Conservation (phyloP, 2,797 vertebrate species). For the Liparis tanakae region DNA sequence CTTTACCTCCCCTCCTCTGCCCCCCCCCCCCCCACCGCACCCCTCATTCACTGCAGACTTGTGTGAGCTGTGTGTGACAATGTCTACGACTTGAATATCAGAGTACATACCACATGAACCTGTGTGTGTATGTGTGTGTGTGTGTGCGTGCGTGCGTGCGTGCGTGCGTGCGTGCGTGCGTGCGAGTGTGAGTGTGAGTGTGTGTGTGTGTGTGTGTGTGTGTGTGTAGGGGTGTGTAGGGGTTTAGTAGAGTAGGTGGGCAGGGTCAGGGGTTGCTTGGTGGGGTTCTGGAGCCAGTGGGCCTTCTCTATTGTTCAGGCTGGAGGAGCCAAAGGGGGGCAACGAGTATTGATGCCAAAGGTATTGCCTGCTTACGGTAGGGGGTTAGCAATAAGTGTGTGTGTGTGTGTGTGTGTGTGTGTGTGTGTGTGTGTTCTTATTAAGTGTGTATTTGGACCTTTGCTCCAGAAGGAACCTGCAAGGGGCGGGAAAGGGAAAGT, state of each 20-base stretch:
- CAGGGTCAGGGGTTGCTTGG: slow-evolving; percentile 73
- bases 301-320: slow-evolving; percentile 74
- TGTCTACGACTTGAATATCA: slow-evolving; percentile 47
- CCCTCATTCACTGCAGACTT: slow-evolving; percentile 48
- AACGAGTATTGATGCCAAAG: slow-evolving; percentile 71
- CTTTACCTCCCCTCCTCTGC: background rate
- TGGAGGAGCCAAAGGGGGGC: slow-evolving; percentile 61
- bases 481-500: slow-evolving; percentile 72
- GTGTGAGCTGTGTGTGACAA: slow-evolving; percentile 56
- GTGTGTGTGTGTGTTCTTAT: slow-evolving; percentile 35
- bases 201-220: slow-evolving; percentile 13
- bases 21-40: background rate
- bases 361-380: slow-evolving; percentile 72
- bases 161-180: no score
- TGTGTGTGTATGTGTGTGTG: slow-evolving; percentile 40
- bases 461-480: slow-evolving; percentile 57
- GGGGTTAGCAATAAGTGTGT: slow-evolving; percentile 66
- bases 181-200: slow-evolving; percentile 22
- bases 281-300: slow-evolving; percentile 80
- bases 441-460: slow-evolving; percentile 38
- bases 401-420: slow-evolving; percentile 45
- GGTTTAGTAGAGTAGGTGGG: slow-evolving; percentile 65
- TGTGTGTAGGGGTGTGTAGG: slow-evolving; percentile 33
- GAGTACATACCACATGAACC: slow-evolving; percentile 50
- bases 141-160: no score